Percentiles rank a stretch among this genome's conserved stretches.
Conservation (phyloP, 2,797 vertebrate genomes). For the Epinephelus malabaricus region DNA sequence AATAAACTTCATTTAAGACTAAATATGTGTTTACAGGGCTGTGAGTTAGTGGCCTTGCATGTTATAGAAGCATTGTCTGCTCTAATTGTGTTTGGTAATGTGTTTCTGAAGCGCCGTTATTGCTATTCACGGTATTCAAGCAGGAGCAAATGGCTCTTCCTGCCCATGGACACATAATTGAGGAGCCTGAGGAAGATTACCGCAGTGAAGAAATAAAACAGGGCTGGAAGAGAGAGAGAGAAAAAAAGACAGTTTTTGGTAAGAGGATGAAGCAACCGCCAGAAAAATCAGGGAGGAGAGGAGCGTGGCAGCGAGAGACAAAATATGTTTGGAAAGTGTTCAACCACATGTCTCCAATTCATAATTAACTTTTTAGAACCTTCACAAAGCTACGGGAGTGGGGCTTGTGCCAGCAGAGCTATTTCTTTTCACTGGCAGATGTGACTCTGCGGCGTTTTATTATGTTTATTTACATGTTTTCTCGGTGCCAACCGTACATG, state of each 20-base stretch:
- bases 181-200: conserved; percentile 79
- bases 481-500: conserved; percentile 55
- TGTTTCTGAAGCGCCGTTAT: conserved; percentile 81
- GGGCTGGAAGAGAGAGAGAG: conserved; percentile 23
- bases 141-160: conserved; percentile 78
- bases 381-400: conserved; percentile 74
- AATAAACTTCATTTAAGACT: conserved; percentile 80
- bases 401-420: conserved; percentile 68
- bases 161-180: conserved; percentile 80
- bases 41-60: conserved; percentile 67
- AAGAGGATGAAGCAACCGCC: conserved; percentile 57
- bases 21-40: conserved; percentile 79
- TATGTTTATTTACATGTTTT: conserved; percentile 83
- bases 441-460: conserved; percentile 78
- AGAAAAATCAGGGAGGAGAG: conserved; percentile 48
- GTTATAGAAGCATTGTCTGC: conserved; percentile 76
- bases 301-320: conserved; percentile 44
- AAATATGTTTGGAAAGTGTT: conserved; percentile 78
- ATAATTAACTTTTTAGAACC: conserved; percentile 86
- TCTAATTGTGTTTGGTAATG: conserved; percentile 85
- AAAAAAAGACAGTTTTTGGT: conserved; percentile 39
- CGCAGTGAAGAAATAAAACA: conserved; percentile 56
- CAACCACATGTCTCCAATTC: conserved; percentile 80
- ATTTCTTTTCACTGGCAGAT: conserved; percentile 80
- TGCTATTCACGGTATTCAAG: conserved; percentile 86